phyloP scores from a whole-genome alignment of 2,797 vertebrate species.

The Gephyroberyx darwinii region DNA sequence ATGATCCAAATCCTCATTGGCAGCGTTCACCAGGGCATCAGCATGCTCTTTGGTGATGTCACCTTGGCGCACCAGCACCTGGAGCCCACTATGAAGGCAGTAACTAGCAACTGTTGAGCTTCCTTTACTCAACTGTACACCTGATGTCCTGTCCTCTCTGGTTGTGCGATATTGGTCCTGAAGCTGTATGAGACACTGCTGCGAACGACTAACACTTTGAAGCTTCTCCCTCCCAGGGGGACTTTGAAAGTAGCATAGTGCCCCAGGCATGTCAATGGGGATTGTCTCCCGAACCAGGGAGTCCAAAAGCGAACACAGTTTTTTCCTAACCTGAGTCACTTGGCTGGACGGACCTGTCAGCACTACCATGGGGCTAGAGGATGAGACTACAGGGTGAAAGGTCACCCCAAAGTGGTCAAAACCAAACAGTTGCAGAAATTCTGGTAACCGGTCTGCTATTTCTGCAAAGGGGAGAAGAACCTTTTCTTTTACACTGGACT shows the following conservation, averaged over 20 bases:
- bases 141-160: conserved; percentile 1
- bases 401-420: conserved; percentile 57
- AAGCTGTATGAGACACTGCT: conserved; percentile 61
- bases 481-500: conserved; percentile 23
- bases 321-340: conserved; percentile 51
- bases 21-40: conserved; percentile 75
- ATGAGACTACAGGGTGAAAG: conserved; percentile 33
- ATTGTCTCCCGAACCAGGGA: conserved; percentile 52
- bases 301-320: conserved; percentile 42
- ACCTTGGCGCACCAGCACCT: conserved; percentile 64
- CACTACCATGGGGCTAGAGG: conserved; percentile 26
- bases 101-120: conserved; percentile 36
- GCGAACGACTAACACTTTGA: conserved; percentile 28
- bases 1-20: conserved; percentile 68
- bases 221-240: conserved; percentile 49
- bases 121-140: neutral
- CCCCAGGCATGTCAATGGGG: conserved; percentile 61
- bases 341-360: conserved; percentile 49
- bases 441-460: conserved; percentile 33
- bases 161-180: conserved; percentile 1
- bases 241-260: conserved; percentile 58
- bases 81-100: conserved; percentile 46
- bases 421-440: conserved; percentile 45
- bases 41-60: conserved; percentile 72
- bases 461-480: conserved; percentile 48